These are phyloP conservation scores for Drosophila algonquin DNA, from an alignment of 2,888 invertebrate species.

Conservation along the genomic window DNA sequence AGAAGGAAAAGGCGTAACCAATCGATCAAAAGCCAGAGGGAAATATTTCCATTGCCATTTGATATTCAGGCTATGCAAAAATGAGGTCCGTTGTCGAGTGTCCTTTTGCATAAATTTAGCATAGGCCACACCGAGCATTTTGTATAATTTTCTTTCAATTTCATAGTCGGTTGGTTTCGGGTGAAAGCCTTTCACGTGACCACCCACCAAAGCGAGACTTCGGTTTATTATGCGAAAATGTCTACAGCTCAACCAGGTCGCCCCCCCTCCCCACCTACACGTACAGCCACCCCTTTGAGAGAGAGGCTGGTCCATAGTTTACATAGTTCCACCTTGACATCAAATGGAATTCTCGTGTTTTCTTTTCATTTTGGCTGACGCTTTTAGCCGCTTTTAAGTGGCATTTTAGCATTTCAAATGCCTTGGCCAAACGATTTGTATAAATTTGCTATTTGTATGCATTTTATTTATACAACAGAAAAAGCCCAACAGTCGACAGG, in stretches of 20 bases:
- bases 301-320: conserved; percentile 59
- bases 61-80: conserved; percentile 24
- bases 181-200: conserved; percentile 76
- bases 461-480: conserved; percentile 65
- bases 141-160: conserved; percentile 82
- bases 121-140: conserved; percentile 52
- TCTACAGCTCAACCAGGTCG: conserved; percentile 22
- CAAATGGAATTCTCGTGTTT: conserved; percentile 82
- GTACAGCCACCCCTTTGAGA: neutral
- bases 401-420: conserved; percentile 81
- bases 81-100: conserved; percentile 8
- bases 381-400: conserved; percentile 75
- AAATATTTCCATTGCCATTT: conserved; percentile 1
- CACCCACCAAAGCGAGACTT: conserved; percentile 36
- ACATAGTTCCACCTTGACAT: conserved; percentile 73
- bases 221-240: conserved; percentile 67
- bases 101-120: conserved; percentile 80
- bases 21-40: neutral
- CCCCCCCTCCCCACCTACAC: too few species aligned
- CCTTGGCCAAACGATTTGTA: conserved; percentile 68
- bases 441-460: conserved; percentile 81
- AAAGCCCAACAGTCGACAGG: neutral
- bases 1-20: neutral
- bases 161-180: conserved; percentile 82
- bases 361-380: conserved; percentile 80